Evolutionary conservation across 1,140 invertebrate genomes (phyloP).

Genomic region (Prorops nasuta): DNA sequence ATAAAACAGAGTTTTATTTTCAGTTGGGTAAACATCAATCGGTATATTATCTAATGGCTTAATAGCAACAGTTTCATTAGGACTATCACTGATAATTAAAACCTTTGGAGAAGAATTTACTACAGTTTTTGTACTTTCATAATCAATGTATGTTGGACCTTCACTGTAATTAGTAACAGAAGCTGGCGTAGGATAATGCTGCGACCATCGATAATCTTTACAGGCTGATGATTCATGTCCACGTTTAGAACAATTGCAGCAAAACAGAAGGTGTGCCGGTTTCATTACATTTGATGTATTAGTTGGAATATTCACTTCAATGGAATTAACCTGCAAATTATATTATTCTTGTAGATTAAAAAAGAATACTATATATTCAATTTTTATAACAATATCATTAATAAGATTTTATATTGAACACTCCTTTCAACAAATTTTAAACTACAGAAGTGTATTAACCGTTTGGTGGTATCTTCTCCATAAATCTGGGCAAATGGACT

Average conservation of each 20-base stretch:
- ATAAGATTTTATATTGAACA: neutral
- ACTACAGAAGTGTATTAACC: constrained; percentile 55
- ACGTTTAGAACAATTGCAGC: constrained; percentile 63
- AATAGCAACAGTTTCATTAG: no score
- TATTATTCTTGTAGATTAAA: constrained; percentile 1
- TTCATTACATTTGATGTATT: constrained; percentile 35
- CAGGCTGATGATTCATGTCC: constrained; percentile 57
- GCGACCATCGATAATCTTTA: constrained; percentile 37
- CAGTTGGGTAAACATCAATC: no score
- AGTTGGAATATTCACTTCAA: constrained; percentile 8
- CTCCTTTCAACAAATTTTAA: no score
- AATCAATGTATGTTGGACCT: constrained; percentile 11
- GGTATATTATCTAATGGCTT: no score
- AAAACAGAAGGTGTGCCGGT: constrained; percentile 50
- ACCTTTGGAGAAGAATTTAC: no score
- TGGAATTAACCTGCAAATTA: constrained; percentile 30
- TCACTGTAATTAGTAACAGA: constrained; percentile 37
- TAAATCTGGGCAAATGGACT: constrained; percentile 64
- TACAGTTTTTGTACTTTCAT: neutral
- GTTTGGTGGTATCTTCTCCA: constrained; percentile 70
- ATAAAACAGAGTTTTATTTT: no score
- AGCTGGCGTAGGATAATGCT: constrained; percentile 39
- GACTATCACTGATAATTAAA: no score
- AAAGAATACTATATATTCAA: constrained; percentile 1
- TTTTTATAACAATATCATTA: constrained; percentile 8